Evolutionary conservation across 2,888 invertebrate species (phyloP).

Genomic region (Podabrus alpinus): DNA sequence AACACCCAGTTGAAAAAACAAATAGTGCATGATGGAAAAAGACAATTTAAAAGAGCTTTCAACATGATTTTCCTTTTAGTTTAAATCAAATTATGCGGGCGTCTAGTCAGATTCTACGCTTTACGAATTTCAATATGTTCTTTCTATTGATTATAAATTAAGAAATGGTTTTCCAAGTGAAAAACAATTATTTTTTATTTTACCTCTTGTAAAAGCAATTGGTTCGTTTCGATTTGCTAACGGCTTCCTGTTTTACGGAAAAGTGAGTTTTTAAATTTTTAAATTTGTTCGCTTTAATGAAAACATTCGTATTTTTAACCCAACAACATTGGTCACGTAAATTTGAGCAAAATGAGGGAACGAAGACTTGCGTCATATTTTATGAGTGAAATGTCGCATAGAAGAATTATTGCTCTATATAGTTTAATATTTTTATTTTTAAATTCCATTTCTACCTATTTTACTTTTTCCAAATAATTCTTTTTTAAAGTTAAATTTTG

Average conservation of each 20-base stretch:
- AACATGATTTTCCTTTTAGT: slow-evolving; percentile 33
- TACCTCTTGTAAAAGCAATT: slow-evolving; percentile 14
- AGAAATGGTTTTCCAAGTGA: slow-evolving; percentile 17
- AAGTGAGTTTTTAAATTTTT: slow-evolving; percentile 7
- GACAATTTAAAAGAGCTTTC: slow-evolving; percentile 15
- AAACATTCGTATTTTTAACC: slow-evolving; percentile 9
- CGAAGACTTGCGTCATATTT: slow-evolving; percentile 24
- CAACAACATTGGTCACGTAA: slow-evolving; percentile 16
- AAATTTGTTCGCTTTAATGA: slow-evolving; percentile 15
- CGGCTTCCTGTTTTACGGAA: neutral
- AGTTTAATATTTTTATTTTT: slow-evolving; percentile 27
- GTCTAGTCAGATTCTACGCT: slow-evolving; percentile 24
- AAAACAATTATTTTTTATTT: neutral
- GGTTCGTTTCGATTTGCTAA: neutral
- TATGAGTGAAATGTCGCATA: slow-evolving; percentile 26
- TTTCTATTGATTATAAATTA: slow-evolving; percentile 31
- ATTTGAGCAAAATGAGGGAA: slow-evolving; percentile 12
- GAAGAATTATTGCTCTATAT: slow-evolving; percentile 27
- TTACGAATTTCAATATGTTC: slow-evolving; percentile 31
- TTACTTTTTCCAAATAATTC: neutral
- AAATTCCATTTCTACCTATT: neutral
- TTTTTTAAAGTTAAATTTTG: neutral
- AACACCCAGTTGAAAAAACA: neutral
- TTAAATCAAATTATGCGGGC: slow-evolving; percentile 29
- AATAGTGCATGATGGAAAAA: slow-evolving; percentile 9